Evolutionary conservation across 2,797 vertebrate genomes (phyloP).

Genomic region (Merluccius polli): DNA sequence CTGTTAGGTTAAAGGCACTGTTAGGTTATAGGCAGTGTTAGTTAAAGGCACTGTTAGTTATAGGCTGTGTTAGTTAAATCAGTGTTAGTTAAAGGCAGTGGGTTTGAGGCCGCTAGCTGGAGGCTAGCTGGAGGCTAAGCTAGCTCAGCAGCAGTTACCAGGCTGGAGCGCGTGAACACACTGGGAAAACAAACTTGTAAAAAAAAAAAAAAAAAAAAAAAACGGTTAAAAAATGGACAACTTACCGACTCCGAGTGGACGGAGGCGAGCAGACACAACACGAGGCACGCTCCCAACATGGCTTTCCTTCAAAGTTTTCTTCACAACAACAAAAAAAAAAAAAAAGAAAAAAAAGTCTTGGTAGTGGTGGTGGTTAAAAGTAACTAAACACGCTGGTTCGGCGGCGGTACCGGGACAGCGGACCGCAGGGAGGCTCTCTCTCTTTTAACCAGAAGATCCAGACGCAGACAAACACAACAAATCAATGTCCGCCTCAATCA

Average conservation of each 20-base stretch:
- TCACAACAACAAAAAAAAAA: not conserved
- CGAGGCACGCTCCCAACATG: constrained; percentile 66
- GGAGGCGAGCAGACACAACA: constrained; percentile 62
- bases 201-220: not conserved
- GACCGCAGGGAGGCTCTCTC: too few relatives aligned
- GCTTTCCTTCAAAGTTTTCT: constrained; percentile 16
- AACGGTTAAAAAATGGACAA: not conserved
- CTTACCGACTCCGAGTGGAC: constrained; percentile 76
- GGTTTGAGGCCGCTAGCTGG: too few relatives aligned
- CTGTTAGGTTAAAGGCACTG: too few relatives aligned
- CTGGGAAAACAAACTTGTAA: not conserved
- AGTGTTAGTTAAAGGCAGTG: too few relatives aligned
- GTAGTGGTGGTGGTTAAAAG: too few relatives aligned
- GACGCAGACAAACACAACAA: not conserved
- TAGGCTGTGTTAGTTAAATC: too few relatives aligned
- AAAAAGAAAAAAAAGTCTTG: too few relatives aligned
- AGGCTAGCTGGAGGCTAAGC: too few relatives aligned
- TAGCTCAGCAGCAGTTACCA: not conserved
- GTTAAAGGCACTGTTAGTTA: too few relatives aligned
- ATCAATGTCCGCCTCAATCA: not conserved
- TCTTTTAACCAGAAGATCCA: not conserved
- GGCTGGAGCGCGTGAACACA: not conserved
- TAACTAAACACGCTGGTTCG: too few relatives aligned
- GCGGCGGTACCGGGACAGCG: too few relatives aligned
- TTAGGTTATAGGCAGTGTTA: too few relatives aligned